Percentiles rank a stretch among this genome's conserved stretches.
These are phyloP conservation scores for Lineus longissimus DNA, from an alignment of 1,140 invertebrate species.

Conservation along the genomic window DNA sequence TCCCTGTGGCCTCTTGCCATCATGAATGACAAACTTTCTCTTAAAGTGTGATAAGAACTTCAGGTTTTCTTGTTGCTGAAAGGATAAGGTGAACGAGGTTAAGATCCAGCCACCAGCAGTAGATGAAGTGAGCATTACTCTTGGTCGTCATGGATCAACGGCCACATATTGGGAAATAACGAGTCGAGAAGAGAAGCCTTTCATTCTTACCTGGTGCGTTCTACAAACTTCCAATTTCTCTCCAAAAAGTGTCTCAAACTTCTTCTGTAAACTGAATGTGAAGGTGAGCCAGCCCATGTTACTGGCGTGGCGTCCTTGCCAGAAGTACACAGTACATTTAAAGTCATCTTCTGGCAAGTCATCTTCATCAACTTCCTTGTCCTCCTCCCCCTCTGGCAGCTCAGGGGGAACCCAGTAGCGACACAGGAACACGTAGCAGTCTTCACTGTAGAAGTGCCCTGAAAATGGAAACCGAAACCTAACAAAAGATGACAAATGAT, in stretches of 20 bases:
- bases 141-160: no score
- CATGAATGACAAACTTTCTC: conserved; percentile 87
- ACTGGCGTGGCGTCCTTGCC: conserved; percentile 94
- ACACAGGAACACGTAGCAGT: conserved; percentile 98
- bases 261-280: conserved; percentile 95
- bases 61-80: conserved; percentile 90
- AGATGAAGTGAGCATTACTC: no score
- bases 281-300: conserved; percentile 99
- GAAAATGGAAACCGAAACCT: no score
- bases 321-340: conserved; percentile 98
- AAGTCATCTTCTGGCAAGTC: conserved; percentile 76
- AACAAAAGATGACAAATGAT: conserved; percentile 5
- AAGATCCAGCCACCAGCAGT: neutral
- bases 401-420: conserved; percentile 80
- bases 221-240: conserved; percentile 94
- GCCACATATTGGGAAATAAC: no score
- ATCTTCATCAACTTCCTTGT: conserved; percentile 59
- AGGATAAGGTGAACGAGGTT: conserved; percentile 20
- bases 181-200: neutral
- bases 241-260: conserved; percentile 93
- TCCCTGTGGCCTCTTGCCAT: conserved; percentile 69
- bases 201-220: conserved; percentile 74
- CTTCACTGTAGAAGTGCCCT: conserved; percentile 84
- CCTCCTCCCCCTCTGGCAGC: conserved; percentile 54
- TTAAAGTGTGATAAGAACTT: conserved; percentile 99